A percentile compares a stretch with the other conserved stretches of the same genome.
phyloP scores from a whole-genome alignment of 1,140 invertebrate species.

The Sitophilus oryzae region DNA sequence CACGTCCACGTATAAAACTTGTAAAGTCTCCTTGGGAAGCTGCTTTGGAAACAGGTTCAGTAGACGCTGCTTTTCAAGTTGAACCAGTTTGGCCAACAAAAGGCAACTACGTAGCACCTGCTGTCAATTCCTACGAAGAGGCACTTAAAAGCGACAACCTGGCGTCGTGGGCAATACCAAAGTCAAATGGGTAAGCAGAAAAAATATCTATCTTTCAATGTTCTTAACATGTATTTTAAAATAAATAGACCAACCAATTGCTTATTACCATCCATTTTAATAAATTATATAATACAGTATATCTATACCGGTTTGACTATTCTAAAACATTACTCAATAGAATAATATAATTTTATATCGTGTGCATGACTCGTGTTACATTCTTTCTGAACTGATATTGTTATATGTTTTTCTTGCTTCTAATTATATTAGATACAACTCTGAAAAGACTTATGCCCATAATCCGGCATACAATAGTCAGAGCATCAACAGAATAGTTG shows the following conservation, averaged over 20 bases:
- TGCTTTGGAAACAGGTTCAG: slow-evolving; percentile 62
- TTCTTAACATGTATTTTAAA: no score
- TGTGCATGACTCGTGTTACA: no score
- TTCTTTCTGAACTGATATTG: no score
- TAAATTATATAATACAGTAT: no score
- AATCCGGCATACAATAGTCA: slow-evolving; percentile 43
- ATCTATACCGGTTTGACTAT: no score
- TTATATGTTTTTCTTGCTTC: no score
- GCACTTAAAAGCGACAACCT: slow-evolving; percentile 37
- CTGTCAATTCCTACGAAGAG: slow-evolving; percentile 41
- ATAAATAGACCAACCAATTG: no score
- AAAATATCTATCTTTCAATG: no score
- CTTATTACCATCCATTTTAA: no score
- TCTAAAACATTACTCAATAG: no score
- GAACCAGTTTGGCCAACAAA: slow-evolving; percentile 35
- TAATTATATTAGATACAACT: slow-evolving; percentile 20
- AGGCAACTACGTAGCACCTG: slow-evolving; percentile 38
- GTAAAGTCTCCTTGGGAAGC: slow-evolving; percentile 70
- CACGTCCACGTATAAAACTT: slow-evolving; percentile 54
- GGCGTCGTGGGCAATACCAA: slow-evolving; percentile 34
- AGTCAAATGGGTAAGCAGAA: slow-evolving; percentile 23
- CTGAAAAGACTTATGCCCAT: slow-evolving; percentile 35
- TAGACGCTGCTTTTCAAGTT: slow-evolving; percentile 61
- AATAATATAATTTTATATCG: no score
- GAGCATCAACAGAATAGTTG: slow-evolving; percentile 42